Conservation (phyloP, 2,888 invertebrate genomes). For the Sclerodermus sp. region DNA sequence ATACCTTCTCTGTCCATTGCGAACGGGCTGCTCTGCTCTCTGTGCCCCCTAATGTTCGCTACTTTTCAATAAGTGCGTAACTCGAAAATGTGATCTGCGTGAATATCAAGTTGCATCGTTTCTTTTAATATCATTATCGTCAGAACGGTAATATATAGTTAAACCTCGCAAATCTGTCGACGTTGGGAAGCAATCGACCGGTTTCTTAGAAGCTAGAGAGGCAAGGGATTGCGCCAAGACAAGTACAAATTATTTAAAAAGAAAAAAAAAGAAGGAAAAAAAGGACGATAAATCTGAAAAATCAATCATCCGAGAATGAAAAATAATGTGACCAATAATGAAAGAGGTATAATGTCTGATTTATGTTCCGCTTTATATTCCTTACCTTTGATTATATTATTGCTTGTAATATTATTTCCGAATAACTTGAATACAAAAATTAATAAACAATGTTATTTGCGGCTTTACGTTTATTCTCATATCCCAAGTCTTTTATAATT, state of each 20-base stretch:
- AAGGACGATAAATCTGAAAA: slow-evolving; percentile 33
- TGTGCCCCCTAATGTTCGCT: too few relatives aligned
- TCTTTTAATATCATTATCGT: slow-evolving; percentile 37
- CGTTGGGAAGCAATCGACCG: slow-evolving; percentile 44
- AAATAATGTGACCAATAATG: slow-evolving; percentile 39
- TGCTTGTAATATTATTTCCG: slow-evolving; percentile 46
- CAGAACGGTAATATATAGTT: slow-evolving; percentile 33
- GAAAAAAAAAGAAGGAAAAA: slow-evolving; percentile 14
- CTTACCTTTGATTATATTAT: slow-evolving; percentile 45
- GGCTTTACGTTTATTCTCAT: not conserved
- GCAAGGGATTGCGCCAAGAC: slow-evolving; percentile 45
- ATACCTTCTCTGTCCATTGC: too few relatives aligned
- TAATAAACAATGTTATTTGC: slow-evolving; percentile 42
- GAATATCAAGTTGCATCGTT: slow-evolving; percentile 37
- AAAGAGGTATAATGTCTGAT: slow-evolving; percentile 44
- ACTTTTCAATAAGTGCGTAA: slow-evolving; percentile 2
- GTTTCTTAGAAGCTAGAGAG: slow-evolving; percentile 37
- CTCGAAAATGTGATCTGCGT: slow-evolving; percentile 5
- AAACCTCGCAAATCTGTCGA: slow-evolving; percentile 42
- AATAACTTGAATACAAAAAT: slow-evolving; percentile 47
- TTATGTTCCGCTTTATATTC: slow-evolving; percentile 47
- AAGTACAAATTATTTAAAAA: slow-evolving; percentile 47
- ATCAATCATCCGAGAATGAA: slow-evolving; percentile 39
- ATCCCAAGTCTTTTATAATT: too few relatives aligned
- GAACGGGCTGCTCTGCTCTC: too few relatives aligned